These are phyloP conservation scores for Dromas ardeola DNA, from an alignment of 2,113 vertebrate species.

Conservation along the genomic window DNA sequence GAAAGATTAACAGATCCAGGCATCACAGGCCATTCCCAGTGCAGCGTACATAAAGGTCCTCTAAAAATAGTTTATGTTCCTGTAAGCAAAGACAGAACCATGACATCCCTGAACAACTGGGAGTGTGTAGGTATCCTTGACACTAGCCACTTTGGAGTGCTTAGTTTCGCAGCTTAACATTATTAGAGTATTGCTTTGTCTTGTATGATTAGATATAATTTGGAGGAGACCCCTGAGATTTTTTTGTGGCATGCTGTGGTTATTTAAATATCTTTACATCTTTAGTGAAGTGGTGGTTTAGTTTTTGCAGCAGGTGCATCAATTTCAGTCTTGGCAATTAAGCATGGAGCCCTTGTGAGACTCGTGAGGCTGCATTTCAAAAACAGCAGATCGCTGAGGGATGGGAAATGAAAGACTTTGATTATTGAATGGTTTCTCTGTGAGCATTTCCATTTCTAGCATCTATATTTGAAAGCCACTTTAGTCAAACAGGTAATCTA, in stretches of 20 bases:
- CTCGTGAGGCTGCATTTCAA: constrained; percentile 1
- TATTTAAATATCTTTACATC: background rate
- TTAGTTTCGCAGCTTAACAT: background rate
- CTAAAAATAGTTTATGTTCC: background rate
- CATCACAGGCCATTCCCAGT: background rate
- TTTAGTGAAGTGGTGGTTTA: background rate
- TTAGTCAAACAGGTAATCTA: constrained; percentile 46
- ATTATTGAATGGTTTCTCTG: background rate
- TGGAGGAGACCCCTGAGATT: background rate
- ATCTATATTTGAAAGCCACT: constrained; percentile 20
- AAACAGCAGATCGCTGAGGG: background rate
- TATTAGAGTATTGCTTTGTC: background rate
- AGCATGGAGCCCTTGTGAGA: background rate
- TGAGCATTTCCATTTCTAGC: background rate
- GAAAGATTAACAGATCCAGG: background rate
- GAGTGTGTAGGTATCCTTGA: background rate
- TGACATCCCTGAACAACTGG: background rate
- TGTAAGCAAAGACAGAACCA: background rate
- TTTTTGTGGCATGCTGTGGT: background rate
- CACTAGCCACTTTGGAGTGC: background rate
- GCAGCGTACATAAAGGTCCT: background rate
- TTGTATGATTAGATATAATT: background rate
- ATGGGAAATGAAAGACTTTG: constrained; percentile 26
- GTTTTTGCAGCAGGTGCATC: constrained; percentile 3
- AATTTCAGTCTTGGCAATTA: background rate